Percentiles rank a stretch among this genome's conserved stretches.
Conservation (phyloP, 2,113 vertebrate genomes). For the Sylvia atricapilla region DNA sequence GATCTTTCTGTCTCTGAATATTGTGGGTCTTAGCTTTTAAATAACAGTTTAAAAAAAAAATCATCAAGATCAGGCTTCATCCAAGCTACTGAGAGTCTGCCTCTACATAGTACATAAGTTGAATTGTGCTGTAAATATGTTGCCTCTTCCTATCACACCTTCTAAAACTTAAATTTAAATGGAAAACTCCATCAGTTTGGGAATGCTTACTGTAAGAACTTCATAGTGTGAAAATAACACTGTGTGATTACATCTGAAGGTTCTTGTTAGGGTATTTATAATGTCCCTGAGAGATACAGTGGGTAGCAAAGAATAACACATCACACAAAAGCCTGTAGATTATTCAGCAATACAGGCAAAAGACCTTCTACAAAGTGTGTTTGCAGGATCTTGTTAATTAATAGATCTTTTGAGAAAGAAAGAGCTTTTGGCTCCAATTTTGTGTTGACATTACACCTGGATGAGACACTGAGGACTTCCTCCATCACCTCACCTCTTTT, state of each 20-base stretch:
- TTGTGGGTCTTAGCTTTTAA: neutral
- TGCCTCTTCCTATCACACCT: neutral
- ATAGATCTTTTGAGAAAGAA: neutral
- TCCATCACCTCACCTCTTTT: neutral
- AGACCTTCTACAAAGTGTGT: neutral
- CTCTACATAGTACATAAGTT: neutral
- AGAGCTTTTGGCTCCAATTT: neutral
- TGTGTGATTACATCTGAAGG: neutral
- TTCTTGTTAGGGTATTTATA: neutral
- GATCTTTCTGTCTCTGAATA: neutral
- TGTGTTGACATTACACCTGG: neutral
- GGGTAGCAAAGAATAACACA: neutral
- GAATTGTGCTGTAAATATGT: neutral
- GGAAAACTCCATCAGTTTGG: neutral
- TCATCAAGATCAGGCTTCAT: neutral
- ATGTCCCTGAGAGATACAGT: neutral
- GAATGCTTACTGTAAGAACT: neutral
- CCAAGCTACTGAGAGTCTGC: neutral
- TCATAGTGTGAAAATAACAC: neutral
- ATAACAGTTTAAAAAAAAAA: neutral
- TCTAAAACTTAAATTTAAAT: neutral
- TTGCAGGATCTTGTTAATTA: neutral
- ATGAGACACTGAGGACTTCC: neutral
- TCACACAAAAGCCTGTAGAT: neutral
- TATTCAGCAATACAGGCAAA: neutral